Conservation (phyloP, 2,113 vertebrate genomes). For the Nothoprocta pentlandii region DNA sequence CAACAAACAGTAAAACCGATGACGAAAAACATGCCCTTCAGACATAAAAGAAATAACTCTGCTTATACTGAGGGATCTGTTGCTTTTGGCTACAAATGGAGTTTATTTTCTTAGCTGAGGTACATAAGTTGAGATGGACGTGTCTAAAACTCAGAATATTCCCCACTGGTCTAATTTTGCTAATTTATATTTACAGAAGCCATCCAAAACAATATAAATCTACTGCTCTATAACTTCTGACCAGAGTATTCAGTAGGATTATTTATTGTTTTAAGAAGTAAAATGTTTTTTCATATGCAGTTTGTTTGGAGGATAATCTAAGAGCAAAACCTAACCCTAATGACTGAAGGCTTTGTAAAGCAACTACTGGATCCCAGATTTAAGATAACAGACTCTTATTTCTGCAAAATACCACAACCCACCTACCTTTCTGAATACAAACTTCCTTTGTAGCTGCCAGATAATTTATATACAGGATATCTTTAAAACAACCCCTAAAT, state of each 20-base stretch:
- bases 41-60: not conserved
- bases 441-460: not conserved
- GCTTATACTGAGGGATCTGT: not conserved
- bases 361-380: not conserved
- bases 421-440: not conserved
- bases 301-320: not conserved
- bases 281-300: not conserved
- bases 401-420: not conserved
- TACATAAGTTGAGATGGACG: rapidly evolving
- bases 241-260: not conserved
- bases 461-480: not conserved
- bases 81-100: not conserved
- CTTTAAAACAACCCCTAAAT: not conserved
- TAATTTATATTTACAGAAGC: not conserved
- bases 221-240: rapidly evolving
- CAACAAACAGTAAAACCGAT: not conserved
- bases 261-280: not conserved
- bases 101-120: not conserved
- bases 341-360: not conserved
- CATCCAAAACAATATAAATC: not conserved
- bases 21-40: not conserved
- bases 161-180: not conserved
- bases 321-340: not conserved
- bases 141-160: not conserved
- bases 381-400: rapidly evolving